Evolutionary conservation across 2,888 invertebrate genomes (phyloP).

Genomic region (Luperina testacea): DNA sequence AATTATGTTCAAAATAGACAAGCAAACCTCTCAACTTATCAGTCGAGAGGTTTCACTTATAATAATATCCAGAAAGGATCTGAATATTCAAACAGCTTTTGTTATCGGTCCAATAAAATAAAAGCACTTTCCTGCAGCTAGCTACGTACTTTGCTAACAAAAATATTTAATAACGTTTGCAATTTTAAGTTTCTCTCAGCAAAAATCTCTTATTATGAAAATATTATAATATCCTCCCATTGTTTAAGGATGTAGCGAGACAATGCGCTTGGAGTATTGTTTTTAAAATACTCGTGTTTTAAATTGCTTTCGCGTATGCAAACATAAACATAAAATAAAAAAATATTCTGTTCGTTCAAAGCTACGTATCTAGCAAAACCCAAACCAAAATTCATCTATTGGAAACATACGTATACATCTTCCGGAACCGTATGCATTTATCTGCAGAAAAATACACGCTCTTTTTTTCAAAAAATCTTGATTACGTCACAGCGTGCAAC

Average conservation of each 20-base stretch:
- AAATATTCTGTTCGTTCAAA: constrained; percentile 21
- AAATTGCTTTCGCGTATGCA: constrained; percentile 42
- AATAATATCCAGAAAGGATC: constrained; percentile 10
- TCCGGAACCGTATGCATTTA: constrained; percentile 48
- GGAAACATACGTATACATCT: constrained; percentile 54
- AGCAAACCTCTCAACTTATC: background rate
- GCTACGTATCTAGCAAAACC: constrained; percentile 31
- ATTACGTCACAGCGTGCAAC: constrained; percentile 63
- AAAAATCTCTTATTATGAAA: constrained; percentile 48
- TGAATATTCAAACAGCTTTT: constrained; percentile 35
- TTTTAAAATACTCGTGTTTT: constrained; percentile 45
- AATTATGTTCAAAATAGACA: constrained; percentile 5
- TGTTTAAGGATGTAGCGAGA: constrained; percentile 49
- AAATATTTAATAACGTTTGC: constrained; percentile 52
- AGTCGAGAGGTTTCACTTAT: background rate
- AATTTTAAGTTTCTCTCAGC: constrained; percentile 40
- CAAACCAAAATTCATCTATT: constrained; percentile 46
- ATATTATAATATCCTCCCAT: constrained; percentile 53
- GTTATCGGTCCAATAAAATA: constrained; percentile 35
- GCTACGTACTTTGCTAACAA: constrained; percentile 32
- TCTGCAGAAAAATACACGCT: constrained; percentile 34
- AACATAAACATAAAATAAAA: constrained; percentile 18
- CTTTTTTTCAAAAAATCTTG: constrained; percentile 50
- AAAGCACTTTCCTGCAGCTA: constrained; percentile 31
- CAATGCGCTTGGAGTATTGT: constrained; percentile 56